Conservation (phyloP, 2,113 vertebrate genomes). For the Lophura nycthemera region DNA sequence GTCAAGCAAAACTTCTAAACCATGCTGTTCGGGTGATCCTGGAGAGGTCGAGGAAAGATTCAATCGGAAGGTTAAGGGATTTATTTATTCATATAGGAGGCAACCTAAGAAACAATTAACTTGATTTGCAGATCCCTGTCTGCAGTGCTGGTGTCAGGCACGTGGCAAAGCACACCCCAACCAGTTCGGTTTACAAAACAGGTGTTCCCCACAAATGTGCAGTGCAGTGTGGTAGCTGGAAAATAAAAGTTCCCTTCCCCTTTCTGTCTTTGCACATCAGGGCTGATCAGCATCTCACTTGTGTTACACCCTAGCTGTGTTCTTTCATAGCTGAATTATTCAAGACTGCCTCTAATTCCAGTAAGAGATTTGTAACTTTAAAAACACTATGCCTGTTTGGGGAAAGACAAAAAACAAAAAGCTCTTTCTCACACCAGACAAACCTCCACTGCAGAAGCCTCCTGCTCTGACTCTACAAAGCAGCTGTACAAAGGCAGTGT, state of each 20-base stretch:
- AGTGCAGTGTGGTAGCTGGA: neutral
- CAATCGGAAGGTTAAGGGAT: neutral
- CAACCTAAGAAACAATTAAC: neutral
- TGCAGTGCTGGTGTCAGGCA: rapidly evolving
- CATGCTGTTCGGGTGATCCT: too few species aligned
- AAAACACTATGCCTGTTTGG: neutral
- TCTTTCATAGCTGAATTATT: neutral
- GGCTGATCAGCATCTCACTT: neutral
- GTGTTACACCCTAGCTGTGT: rapidly evolving
- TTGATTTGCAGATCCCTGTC: neutral
- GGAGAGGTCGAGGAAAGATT: neutral
- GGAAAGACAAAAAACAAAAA: neutral
- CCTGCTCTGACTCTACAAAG: neutral
- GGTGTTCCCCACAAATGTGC: rapidly evolving
- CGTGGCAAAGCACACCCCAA: neutral
- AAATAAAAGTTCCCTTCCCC: neutral
- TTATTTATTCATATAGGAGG: neutral
- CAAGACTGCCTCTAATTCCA: neutral
- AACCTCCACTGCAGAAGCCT: neutral
- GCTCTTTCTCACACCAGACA: neutral
- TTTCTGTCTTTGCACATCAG: neutral
- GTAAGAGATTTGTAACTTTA: neutral
- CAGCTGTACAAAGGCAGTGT: neutral
- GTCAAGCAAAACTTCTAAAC: neutral
- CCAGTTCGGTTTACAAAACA: neutral